Evolutionary conservation across 2,797 vertebrate species (phyloP).

Genomic region (Mastacembelus armatus): DNA sequence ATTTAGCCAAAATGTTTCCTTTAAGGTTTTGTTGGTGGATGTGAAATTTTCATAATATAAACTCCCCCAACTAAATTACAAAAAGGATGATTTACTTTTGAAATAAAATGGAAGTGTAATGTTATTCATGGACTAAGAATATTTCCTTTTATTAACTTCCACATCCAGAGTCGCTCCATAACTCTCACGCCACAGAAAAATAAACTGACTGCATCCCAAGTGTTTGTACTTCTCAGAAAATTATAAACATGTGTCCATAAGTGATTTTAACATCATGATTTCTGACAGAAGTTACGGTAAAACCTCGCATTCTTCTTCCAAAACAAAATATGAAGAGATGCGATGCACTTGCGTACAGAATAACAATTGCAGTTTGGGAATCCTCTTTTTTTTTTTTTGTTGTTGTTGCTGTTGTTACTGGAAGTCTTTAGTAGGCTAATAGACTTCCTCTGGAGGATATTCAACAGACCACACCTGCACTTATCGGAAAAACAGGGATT

Average conservation of each 20-base stretch:
- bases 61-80: constrained; percentile 24
- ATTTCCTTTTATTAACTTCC: constrained; percentile 31
- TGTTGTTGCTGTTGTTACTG: constrained; percentile 53
- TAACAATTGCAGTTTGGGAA: constrained; percentile 30
- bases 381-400: constrained; percentile 37
- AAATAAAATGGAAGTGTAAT: constrained; percentile 26
- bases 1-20: constrained; percentile 18
- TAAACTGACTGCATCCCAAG: constrained; percentile 13
- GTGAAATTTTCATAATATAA: constrained; percentile 6
- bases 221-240: constrained; percentile 44
- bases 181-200: constrained; percentile 23
- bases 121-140: constrained; percentile 8
- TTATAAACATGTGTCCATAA: constrained; percentile 44
- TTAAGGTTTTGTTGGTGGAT: constrained; percentile 26
- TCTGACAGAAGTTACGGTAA: constrained; percentile 33
- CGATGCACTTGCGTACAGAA: background rate
- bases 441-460: constrained; percentile 47
- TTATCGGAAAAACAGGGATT: constrained; percentile 57
- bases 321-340: constrained; percentile 22
- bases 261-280: constrained; percentile 27
- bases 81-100: background rate
- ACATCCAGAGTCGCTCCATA: constrained; percentile 19
- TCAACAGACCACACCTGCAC: constrained; percentile 67
- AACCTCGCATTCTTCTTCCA: constrained; percentile 18
- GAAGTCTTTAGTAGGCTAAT: constrained; percentile 53